Base-by-base conservation (phyloP, 1,140 invertebrate genomes). In the Drosophila lacteicornis region DNA sequence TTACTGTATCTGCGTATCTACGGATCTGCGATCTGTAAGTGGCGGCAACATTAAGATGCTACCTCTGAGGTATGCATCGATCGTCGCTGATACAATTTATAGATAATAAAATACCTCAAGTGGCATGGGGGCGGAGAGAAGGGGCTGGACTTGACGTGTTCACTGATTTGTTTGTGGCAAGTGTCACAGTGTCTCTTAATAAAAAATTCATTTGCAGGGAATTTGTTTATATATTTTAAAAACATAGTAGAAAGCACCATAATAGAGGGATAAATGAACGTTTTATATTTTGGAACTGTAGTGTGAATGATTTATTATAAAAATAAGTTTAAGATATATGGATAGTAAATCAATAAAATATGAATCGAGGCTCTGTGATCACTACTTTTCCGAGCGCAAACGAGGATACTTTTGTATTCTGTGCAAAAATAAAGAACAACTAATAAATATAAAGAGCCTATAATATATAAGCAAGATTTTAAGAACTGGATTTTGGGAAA, bases 51-150 rank as follows among this genome's bases (percentile, higher is more conserved):
- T 83, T 67, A 77, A 88, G 83, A 76, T 84, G 68, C 85, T 80
- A 57, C 65, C 46, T 66, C 47, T 53, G 33, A 84, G 85, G 84
- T 90, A 87, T 79, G 66, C 63, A 82, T 88, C 66, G 58, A 42
- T 66, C 43, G 25, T 19, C 53, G 76, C 47, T 66, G 85, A 90
- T 87, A 84, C 84, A 81, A 88, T 87, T 87, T 80, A 84, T 71
- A 85, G 84, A 87, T 90, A 90, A 82, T 85, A 56, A 69, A 78
- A 84, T 70, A 42, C 62, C 36, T 19, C 38, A 25, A 19, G 47
- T 57, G 3, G 36, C 49, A 25, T 22, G 22, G 70, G 56, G 17
- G 55, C 33, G 33, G 11, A 3, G 47, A n/a, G 12, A 40, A 47
- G 47, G 46, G 67, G 13, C 4, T 19, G 22, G n/a, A 30, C 9